Conservation (phyloP, 2,797 vertebrate genomes). For the Enteromius trimaculatus region DNA sequence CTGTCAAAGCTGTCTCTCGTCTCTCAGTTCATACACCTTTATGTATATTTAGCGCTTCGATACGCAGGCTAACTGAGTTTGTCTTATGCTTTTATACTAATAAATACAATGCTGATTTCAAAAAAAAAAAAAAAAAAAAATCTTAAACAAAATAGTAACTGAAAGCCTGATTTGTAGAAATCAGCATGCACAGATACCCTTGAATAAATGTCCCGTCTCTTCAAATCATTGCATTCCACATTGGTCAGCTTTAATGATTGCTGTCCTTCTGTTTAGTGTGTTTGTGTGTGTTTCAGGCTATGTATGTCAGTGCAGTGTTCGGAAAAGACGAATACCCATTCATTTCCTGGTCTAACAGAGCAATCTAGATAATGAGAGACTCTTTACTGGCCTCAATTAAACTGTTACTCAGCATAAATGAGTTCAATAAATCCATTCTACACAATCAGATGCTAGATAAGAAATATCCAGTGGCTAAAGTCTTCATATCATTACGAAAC, state of each 20-base stretch:
- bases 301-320: slow-evolving; percentile 16
- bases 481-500: slow-evolving; percentile 10
- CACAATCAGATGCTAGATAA: slow-evolving; percentile 39
- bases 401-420: slow-evolving; percentile 51
- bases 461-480: slow-evolving; percentile 30
- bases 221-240: background rate
- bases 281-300: slow-evolving; percentile 18
- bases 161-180: background rate
- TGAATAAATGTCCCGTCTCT: background rate
- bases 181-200: background rate
- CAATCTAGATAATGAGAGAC: slow-evolving; percentile 61
- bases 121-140: background rate
- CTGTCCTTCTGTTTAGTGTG: slow-evolving; percentile 10
- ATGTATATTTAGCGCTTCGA: background rate
- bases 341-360: slow-evolving; percentile 50
- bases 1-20: background rate
- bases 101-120: background rate
- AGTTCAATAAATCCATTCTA: slow-evolving; percentile 51
- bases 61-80: background rate
- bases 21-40: background rate
- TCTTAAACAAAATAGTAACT: background rate
- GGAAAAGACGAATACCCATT: slow-evolving; percentile 38
- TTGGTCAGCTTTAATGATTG: slow-evolving; percentile 1
- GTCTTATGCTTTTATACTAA: background rate
- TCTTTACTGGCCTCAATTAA: slow-evolving; percentile 57